Conservation (phyloP, 1,140 invertebrate species). For the Chironomus striatipennis region DNA sequence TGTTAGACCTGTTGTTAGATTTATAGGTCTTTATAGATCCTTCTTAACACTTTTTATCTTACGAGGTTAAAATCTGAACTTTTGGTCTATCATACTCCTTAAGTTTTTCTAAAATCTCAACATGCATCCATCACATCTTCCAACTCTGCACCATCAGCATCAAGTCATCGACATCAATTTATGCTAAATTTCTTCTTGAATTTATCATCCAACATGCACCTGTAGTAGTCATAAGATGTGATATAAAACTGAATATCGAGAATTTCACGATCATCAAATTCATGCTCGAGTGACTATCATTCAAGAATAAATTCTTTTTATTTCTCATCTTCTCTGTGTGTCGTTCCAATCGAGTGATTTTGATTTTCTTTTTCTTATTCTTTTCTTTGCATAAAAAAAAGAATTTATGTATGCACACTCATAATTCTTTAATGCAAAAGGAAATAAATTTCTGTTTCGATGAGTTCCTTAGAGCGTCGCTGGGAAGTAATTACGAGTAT, state of each 20-base stretch:
- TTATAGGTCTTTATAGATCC: too few species aligned
- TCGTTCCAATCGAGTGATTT: background rate
- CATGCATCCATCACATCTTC: too few species aligned
- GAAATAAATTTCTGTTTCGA: constrained; percentile 9
- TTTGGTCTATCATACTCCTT: too few species aligned
- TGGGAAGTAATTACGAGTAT: too few species aligned
- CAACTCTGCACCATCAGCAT: too few species aligned
- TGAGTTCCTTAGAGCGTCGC: background rate
- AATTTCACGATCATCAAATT: background rate
- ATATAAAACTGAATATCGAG: background rate
- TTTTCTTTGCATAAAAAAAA: constrained; percentile 5
- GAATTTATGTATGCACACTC: background rate
- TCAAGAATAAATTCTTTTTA: background rate
- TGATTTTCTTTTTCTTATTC: background rate
- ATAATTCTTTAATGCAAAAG: background rate
- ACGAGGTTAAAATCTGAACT: too few species aligned
- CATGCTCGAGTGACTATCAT: background rate
- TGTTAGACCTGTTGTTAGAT: too few species aligned
- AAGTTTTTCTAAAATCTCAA: too few species aligned
- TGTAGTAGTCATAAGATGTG: background rate
- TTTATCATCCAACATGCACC: background rate
- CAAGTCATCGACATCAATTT: too few species aligned
- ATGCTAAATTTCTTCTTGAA: too few species aligned
- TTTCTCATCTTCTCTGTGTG: background rate
- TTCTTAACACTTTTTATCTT: too few species aligned